A percentile compares a stretch with the other conserved stretches of the same genome.
phyloP scores from a whole-genome alignment of 2,888 invertebrate species.

The Apoda limacodes region DNA sequence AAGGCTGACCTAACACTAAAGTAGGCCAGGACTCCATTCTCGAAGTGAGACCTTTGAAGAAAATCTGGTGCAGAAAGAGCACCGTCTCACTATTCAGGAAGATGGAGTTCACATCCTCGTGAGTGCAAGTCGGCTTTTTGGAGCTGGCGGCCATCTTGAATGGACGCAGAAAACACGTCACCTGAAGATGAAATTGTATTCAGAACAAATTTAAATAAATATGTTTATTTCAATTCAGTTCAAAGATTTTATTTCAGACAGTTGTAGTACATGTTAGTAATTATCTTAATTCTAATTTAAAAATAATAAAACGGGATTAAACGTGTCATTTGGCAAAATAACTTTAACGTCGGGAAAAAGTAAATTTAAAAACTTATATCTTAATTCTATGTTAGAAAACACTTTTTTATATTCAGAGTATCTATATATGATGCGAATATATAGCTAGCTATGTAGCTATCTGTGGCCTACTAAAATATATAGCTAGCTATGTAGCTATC shows the following conservation, averaged over 20 bases:
- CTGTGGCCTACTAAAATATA: too few species aligned
- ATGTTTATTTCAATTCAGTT: background rate
- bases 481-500: too few species aligned
- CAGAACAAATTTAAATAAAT: background rate
- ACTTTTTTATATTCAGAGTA: too few species aligned
- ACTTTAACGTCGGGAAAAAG: too few species aligned
- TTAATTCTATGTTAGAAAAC: too few species aligned
- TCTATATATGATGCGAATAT: too few species aligned
- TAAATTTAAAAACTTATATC: too few species aligned
- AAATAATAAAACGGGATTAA: background rate
- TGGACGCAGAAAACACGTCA: slow-evolving; percentile 88
- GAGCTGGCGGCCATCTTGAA: slow-evolving; percentile 96
- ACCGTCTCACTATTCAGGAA: slow-evolving; percentile 94
- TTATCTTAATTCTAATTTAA: background rate
- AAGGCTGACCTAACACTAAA: slow-evolving; percentile 87
- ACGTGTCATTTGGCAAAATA: too few species aligned
- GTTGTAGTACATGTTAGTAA: background rate
- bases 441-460: too few species aligned
- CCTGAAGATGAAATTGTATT: slow-evolving; percentile 27
- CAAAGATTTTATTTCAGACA: too few species aligned
- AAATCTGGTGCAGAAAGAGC: slow-evolving; percentile 92
- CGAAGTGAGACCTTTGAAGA: slow-evolving; percentile 91
- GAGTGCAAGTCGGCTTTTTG: slow-evolving; percentile 91
- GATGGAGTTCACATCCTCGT: slow-evolving; percentile 94
- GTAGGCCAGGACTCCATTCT: slow-evolving; percentile 96